Evolutionary conservation across 2,797 vertebrate species (phyloP), one percentile per base, ranked within the genome.

Genomic region (Spinibarbus caldwelli): DNA sequence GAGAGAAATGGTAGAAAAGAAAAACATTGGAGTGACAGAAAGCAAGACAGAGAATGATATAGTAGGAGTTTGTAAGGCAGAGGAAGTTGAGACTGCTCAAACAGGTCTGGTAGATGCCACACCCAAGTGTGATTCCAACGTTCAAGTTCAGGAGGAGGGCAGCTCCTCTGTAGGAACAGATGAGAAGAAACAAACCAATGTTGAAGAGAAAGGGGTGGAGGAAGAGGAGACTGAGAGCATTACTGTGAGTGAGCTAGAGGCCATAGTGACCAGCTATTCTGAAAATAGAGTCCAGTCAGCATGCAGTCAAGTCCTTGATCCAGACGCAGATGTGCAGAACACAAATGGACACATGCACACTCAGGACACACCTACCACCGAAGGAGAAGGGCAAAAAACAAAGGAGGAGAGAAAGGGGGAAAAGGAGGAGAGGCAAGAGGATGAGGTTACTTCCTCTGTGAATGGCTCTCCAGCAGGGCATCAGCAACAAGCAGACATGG

Each of bases 401-500:
- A 66, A 84, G 85, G 59, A 85, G 67, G 85, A 86, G n/a, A 12
- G 43, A 70, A 83, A 41, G 36, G 54, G 71, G 73, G 77, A 66
- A 47, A 14, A 88, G 38, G 67, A 83, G 76, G 52, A 76, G 75
- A 49, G 43, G 68, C 49, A 78, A 36, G 87, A 89, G 81, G 45
- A 88, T 86, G 87, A 86, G 26, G 49, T 80, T 52, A 57, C 83
- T 84, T 79, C 85, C 23, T 52, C 82, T 83, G 78, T 70, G 70
- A 88, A 78, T 71, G 85, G 45, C 78, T 78, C 81, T 77, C 31
- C 45, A 21, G 70, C 29, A 64, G 85, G 64, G 45, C 77, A 70
- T 81, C 84, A 87, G 19, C 87, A 86, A 12, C 80, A 83, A 82
- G 31, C 85, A 52, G 68, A 85, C 31, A 57, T 82, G 89, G 86